Conservation (phyloP, 2,113 vertebrate species). For the Brachyistius frenatus region DNA sequence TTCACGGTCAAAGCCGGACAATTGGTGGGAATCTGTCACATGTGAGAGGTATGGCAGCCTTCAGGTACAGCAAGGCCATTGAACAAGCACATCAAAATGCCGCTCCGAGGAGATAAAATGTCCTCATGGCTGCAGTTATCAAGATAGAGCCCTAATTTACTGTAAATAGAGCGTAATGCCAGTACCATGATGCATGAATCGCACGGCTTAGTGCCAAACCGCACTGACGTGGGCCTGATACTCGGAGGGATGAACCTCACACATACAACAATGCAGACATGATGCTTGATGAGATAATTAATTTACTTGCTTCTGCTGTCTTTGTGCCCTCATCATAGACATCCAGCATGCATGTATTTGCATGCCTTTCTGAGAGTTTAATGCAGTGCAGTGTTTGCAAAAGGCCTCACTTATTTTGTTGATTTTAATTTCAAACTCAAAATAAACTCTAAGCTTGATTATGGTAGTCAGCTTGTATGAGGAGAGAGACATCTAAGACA, state of each 20-base stretch:
- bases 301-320: slow-evolving; percentile 35
- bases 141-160: slow-evolving; percentile 60
- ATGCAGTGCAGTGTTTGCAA: slow-evolving; percentile 13
- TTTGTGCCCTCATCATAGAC: slow-evolving; percentile 37
- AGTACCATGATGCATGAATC: slow-evolving; percentile 44
- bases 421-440: slow-evolving; percentile 7
- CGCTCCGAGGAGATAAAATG: slow-evolving; percentile 46
- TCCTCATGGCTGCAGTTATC: slow-evolving; percentile 43
- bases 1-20: slow-evolving; percentile 66
- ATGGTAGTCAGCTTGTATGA: slow-evolving; percentile 1
- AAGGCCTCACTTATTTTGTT: slow-evolving; percentile 16
- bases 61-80: slow-evolving; percentile 46
- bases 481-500: slow-evolving; percentile 15
- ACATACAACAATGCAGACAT: slow-evolving; percentile 12
- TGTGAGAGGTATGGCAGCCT: slow-evolving; percentile 46
- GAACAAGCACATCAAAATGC: slow-evolving; percentile 46
- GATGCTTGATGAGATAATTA: slow-evolving; percentile 34
- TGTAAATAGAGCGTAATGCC: slow-evolving; percentile 50
- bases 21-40: slow-evolving; percentile 64
- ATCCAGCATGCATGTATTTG: slow-evolving; percentile 8
- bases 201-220: slow-evolving; percentile 26
- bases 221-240: slow-evolving; percentile 4
- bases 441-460: neutral
- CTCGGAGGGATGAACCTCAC: slow-evolving; percentile 9
- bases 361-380: slow-evolving; percentile 11